Conservation (phyloP, 2,888 invertebrate species). For the Magallana nippona region DNA sequence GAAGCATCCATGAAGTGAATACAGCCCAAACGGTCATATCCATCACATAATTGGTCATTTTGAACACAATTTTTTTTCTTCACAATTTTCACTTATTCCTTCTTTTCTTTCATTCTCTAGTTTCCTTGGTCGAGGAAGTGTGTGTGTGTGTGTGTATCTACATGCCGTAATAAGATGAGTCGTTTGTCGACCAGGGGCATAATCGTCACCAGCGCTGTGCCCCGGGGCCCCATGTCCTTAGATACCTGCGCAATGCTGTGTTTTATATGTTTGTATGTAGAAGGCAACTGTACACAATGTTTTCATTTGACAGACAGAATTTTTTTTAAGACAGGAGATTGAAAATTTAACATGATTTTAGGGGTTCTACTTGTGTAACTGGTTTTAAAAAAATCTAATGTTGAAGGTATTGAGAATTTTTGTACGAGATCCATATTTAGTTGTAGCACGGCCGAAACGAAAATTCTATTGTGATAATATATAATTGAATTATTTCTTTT, state of each 20-base stretch:
- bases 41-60: constrained; percentile 38
- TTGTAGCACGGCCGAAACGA: too few relatives aligned
- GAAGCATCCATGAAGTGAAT: constrained; percentile 49
- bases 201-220: constrained; percentile 2
- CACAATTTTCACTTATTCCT: neutral
- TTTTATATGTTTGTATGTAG: constrained; percentile 8
- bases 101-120: constrained; percentile 7
- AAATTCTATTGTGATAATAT: too few relatives aligned
- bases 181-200: constrained; percentile 22
- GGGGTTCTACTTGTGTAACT: too few relatives aligned
- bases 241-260: constrained; percentile 1
- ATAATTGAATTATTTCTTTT: too few relatives aligned
- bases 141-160: constrained; percentile 33
- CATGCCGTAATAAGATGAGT: constrained; percentile 23
- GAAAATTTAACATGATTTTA: neutral
- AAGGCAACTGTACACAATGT: neutral
- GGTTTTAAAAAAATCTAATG: too few relatives aligned
- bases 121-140: constrained; percentile 14
- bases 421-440: too few relatives aligned
- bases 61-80: neutral
- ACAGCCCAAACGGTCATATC: constrained; percentile 49
- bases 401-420: too few relatives aligned
- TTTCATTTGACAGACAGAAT: neutral
- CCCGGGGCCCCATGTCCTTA: constrained; percentile 28
- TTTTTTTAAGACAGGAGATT: neutral